These are phyloP conservation scores for Chrysomela aeneicollis DNA, from an alignment of 2,888 invertebrate genomes.

Conservation along the genomic window DNA sequence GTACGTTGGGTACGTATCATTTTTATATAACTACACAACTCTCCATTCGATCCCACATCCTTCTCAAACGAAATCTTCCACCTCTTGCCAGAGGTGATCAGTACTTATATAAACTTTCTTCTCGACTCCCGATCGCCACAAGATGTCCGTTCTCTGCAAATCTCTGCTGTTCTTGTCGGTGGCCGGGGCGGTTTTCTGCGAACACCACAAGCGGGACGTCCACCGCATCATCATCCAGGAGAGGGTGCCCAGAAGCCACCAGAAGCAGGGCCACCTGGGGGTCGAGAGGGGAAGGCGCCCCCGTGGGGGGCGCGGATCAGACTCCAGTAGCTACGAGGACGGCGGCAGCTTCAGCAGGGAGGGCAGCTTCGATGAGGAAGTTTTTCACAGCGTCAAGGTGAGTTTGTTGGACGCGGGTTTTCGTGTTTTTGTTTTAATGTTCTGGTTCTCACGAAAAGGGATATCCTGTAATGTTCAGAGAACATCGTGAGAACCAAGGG, in stretches of 20 bases:
- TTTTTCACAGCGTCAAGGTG: conserved; percentile 9
- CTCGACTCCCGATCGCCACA: background rate
- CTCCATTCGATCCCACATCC: background rate
- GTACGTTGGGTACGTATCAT: too few species aligned
- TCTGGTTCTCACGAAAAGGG: too few species aligned
- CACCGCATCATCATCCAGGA: conserved; percentile 27
- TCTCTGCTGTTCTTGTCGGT: conserved; percentile 21
- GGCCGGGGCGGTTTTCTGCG: conserved; percentile 9
- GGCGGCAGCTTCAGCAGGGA: conserved; percentile 25
- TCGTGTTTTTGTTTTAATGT: too few species aligned
- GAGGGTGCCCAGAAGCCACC: conserved; percentile 24
- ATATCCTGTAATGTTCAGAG: too few species aligned
- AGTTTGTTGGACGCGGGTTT: background rate
- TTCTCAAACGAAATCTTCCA: background rate
- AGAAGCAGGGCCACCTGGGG: conserved; percentile 16
- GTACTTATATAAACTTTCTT: conserved; percentile 31
- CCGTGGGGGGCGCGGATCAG: conserved; percentile 8
- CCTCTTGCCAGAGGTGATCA: too few species aligned
- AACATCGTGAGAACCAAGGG: too few species aligned
- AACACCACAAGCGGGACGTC: conserved; percentile 29
- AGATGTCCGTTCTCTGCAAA: conserved; percentile 18
- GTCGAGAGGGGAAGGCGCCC: background rate
- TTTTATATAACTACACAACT: background rate
- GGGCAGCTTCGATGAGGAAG: conserved; percentile 28
- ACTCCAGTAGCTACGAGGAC: conserved; percentile 26